Evolutionary conservation across 2,888 invertebrate genomes (phyloP), one percentile per base, ranked within the genome.

Genomic region (Conchocele bisecta): DNA sequence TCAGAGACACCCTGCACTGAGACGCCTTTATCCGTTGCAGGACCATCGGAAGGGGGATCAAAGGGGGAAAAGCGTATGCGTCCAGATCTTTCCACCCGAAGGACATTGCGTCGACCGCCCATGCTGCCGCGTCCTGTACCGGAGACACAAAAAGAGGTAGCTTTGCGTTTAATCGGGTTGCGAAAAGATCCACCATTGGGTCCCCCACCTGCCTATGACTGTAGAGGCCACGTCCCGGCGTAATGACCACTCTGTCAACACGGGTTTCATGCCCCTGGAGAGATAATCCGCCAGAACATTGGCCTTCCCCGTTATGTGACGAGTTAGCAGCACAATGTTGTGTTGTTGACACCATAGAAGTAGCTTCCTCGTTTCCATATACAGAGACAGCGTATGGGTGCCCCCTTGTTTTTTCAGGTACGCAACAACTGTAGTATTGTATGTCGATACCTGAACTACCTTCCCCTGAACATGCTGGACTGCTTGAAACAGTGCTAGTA

Each of bases 361-460:
- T 9, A 60, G 9, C 2, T 59, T 35, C 42, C 31, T 39, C 6
- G 37, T 22, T 15, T 35, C 11, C 4, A 28, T 31, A 48, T 44
- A 61, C 22, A 61, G 48, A 0, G 60, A 37, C 9, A 41, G 39
- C 9, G 60, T 61, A 22, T 61, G 53, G 13, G 56, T 68, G 17
- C 56, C 68, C n/a, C 48, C 61, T 24, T 60, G 46, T 20, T 29
- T 61, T 42, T 44, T 29, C 3, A 68, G 37, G 17, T 61, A 68
- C 2, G 54, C 7, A 1, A 68, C 54, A 13, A 46, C 48, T 17
- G 51, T 50, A 7, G 58, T 22, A 13, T 51, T 59, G 50, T n/a
- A n/a, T n/a, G n/a, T n/a, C n/a, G n/a, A n/a, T n/a, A n/a, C n/a
- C n/a, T n/a, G n/a, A n/a, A n/a, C n/a, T n/a, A n/a, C n/a, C n/a